Evolutionary conservation across 1,140 invertebrate genomes (phyloP), one percentile per base, ranked within the genome.

Genomic region (Drosophila sturtevanti): DNA sequence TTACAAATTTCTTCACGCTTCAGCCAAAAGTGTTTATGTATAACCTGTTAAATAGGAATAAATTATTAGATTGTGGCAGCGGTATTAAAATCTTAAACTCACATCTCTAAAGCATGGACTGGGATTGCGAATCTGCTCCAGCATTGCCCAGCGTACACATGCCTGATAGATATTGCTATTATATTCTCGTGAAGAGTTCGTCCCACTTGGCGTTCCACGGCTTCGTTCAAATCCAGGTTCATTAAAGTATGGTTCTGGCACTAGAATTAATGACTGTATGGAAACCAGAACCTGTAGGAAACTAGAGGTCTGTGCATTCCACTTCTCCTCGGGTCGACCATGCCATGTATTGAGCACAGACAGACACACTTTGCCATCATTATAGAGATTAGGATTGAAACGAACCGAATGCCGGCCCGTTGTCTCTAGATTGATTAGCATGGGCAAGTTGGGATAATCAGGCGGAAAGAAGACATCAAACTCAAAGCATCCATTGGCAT

Each of bases 261-360:
- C 98, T 70, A 99, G 93, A 90, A 99, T 99, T 68, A 99, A 93
- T 18, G 97, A 98, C 92, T 99, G 98, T 86, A 99, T 99, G 35
- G 98, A 98, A 11, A 99, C 97, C 79, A 99, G 93, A 38, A 99
- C 97, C 94, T 99, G 98, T 59, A 99, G 93, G 90, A 99, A 98
- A 92, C 97, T 99, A 52, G 98, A 99, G 0, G 98, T 98, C 90
- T 98, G 97, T 44, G 98, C 96, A 93, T 98, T 99, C 98, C 98
- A 99, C 93, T 99, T 98, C 92, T 99, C 98, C 92, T 99, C 98
- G n/a, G 98, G 98, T 66, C 98, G 93, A 4, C 98, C 98, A 92
- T 99, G 98, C 98, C 98, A 99, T 0, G 98, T 99, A 92, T 99
- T 99, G 21, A 99, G 93, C 66, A 99, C 96, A 77, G 97, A 98